These are phyloP conservation scores for Xerus rutilus DNA, from an alignment of 2,797 vertebrate species.

Conservation along the genomic window DNA sequence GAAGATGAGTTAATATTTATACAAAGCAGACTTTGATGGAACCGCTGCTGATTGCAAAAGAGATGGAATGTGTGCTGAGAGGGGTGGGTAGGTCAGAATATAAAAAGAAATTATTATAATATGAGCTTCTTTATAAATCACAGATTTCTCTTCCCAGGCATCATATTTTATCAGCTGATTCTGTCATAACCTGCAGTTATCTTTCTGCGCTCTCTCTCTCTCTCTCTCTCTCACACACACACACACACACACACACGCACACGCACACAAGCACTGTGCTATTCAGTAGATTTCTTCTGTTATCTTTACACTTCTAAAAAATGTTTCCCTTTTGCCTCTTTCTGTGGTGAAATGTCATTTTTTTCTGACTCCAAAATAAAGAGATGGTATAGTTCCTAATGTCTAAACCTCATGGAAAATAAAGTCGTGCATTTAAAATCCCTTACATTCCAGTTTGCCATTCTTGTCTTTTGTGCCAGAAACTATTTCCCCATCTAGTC, in stretches of 20 bases:
- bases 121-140: slow-evolving; percentile 47
- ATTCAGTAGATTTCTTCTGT: slow-evolving; percentile 32
- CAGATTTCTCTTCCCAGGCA: slow-evolving; percentile 53
- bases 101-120: slow-evolving; percentile 70
- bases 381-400: slow-evolving; percentile 16
- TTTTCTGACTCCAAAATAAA: slow-evolving; percentile 64
- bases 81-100: slow-evolving; percentile 57
- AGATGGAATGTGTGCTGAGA: slow-evolving; percentile 28
- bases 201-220: slow-evolving; percentile 50
- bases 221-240: background rate
- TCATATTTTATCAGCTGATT: slow-evolving; percentile 65
- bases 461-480: slow-evolving; percentile 25
- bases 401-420: slow-evolving; percentile 64
- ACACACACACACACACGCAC: background rate
- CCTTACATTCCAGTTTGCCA: slow-evolving; percentile 35
- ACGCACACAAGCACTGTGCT: background rate
- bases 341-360: slow-evolving; percentile 25
- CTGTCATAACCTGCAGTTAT: slow-evolving; percentile 46
- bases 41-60: slow-evolving; percentile 14
- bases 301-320: slow-evolving; percentile 56
- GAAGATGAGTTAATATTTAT: slow-evolving; percentile 78
- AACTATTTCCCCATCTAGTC: background rate
- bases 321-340: slow-evolving; percentile 13
- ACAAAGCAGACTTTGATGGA: slow-evolving; percentile 62
- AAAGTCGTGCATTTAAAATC: slow-evolving; percentile 61